These are phyloP conservation scores for Selene dorsalis DNA, from an alignment of 2,797 vertebrate species.

Conservation along the genomic window DNA sequence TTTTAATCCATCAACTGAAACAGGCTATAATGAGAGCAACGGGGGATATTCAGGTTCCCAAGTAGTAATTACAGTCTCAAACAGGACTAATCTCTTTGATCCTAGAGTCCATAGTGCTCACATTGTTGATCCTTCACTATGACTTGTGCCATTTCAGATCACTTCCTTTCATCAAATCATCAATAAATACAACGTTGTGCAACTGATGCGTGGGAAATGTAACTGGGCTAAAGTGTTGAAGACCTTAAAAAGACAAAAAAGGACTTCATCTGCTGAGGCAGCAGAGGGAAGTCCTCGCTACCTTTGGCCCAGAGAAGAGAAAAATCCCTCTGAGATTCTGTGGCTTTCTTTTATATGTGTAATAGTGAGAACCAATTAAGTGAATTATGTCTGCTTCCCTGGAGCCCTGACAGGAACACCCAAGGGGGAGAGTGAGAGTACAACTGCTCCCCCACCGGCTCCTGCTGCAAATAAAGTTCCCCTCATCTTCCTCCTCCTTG, in stretches of 20 bases:
- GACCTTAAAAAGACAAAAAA: background rate
- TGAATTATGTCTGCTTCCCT: slow-evolving; percentile 77
- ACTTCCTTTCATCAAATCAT: background rate
- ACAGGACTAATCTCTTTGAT: slow-evolving; percentile 26
- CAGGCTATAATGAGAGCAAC: background rate
- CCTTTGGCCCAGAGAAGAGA: slow-evolving; percentile 57
- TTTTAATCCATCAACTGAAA: slow-evolving; percentile 30
- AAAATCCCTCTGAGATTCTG: slow-evolving; percentile 48
- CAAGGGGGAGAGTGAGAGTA: slow-evolving; percentile 60
- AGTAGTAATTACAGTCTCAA: slow-evolving; percentile 25
- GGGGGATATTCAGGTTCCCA: slow-evolving; percentile 2
- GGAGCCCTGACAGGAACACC: slow-evolving; percentile 75
- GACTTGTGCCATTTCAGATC: background rate
- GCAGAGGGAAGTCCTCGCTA: slow-evolving; percentile 49
- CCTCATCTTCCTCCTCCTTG: slow-evolving; percentile 8
- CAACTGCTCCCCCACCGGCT: slow-evolving; percentile 46
- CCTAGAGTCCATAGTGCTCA: background rate
- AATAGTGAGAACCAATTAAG: slow-evolving; percentile 78
- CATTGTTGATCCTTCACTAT: background rate
- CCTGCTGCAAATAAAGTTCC: slow-evolving; percentile 36
- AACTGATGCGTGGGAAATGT: slow-evolving; percentile 2
- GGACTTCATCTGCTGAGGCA: slow-evolving; percentile 39
- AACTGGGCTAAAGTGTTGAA: slow-evolving; percentile 3
- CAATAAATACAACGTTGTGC: slow-evolving; percentile 7
- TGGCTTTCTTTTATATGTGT: slow-evolving; percentile 44